Evolutionary conservation across 2,113 vertebrate species (phyloP).

Genomic region (Muntiacus muntjak): DNA sequence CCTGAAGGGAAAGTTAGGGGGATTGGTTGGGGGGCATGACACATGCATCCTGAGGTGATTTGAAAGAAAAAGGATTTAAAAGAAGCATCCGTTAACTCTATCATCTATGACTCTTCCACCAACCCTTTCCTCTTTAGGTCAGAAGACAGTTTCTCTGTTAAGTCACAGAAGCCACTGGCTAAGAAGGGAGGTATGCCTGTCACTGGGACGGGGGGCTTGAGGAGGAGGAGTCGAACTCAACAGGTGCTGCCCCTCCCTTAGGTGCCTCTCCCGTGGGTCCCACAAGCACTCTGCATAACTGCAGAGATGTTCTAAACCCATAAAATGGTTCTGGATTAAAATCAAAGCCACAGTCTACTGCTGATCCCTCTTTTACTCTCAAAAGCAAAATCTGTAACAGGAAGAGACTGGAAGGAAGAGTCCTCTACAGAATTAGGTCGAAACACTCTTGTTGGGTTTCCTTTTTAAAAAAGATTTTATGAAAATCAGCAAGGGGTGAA

Average conservation of each 20-base stretch:
- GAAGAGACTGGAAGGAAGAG: neutral
- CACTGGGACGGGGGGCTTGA: rapidly evolving
- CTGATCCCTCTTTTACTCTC: neutral
- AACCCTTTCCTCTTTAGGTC: neutral
- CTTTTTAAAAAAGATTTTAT: neutral
- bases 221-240: rapidly evolving
- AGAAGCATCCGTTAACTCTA: neutral
- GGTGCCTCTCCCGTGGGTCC: neutral
- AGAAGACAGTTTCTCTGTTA: neutral
- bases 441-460: neutral
- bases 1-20: neutral
- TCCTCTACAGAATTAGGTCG: neutral
- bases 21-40: neutral
- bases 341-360: neutral
- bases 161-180: neutral
- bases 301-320: neutral
- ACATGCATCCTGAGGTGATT: neutral
- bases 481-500: neutral
- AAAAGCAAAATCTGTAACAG: neutral
- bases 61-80: neutral
- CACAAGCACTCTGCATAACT: rapidly evolving
- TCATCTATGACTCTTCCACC: neutral
- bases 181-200: neutral
- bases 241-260: neutral
- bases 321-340: neutral